Conservation (phyloP, 1,140 invertebrate species). For the Dreissena rostriformis region DNA sequence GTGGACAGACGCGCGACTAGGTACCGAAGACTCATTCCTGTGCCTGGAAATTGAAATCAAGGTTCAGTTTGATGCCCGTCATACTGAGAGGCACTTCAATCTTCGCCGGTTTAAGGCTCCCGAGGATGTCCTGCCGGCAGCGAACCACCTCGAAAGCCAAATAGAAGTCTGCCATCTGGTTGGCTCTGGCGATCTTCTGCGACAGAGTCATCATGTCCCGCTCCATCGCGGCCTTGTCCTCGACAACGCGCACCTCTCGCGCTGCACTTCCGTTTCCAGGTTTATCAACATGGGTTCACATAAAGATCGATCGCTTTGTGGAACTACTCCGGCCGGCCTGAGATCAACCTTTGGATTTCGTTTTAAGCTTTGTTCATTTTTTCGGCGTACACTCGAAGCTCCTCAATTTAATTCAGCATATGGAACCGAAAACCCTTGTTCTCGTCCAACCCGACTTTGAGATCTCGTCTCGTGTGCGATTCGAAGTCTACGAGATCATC, state of each 20-base stretch:
- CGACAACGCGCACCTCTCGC: slow-evolving; percentile 47
- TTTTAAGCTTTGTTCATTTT: slow-evolving; percentile 42
- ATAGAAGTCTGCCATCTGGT: slow-evolving; percentile 61
- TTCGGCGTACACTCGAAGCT: slow-evolving; percentile 47
- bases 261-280: slow-evolving; percentile 51
- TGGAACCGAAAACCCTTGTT: slow-evolving; percentile 28
- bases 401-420: slow-evolving; percentile 53
- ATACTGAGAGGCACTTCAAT: slow-evolving; percentile 43
- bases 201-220: slow-evolving; percentile 49
- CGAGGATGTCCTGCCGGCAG: slow-evolving; percentile 5
- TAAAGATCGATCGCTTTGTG: slow-evolving; percentile 54
- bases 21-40: slow-evolving; percentile 43
- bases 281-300: slow-evolving; percentile 43
- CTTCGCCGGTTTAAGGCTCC: slow-evolving; percentile 35
- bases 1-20: slow-evolving; percentile 54
- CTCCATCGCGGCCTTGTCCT: slow-evolving; percentile 49
- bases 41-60: slow-evolving; percentile 48
- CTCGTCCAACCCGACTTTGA: slow-evolving; percentile 40
- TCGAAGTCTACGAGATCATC: slow-evolving; percentile 59
- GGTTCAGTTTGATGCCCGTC: slow-evolving; percentile 48
- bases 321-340: slow-evolving; percentile 41
- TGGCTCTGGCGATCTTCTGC: slow-evolving; percentile 54
- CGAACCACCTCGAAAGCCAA: slow-evolving; percentile 58
- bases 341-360: slow-evolving; percentile 36
- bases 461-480: slow-evolving; percentile 15